Base-by-base conservation (phyloP, 2,113 vertebrate species). In the Tragelaphus strepsiceros region DNA sequence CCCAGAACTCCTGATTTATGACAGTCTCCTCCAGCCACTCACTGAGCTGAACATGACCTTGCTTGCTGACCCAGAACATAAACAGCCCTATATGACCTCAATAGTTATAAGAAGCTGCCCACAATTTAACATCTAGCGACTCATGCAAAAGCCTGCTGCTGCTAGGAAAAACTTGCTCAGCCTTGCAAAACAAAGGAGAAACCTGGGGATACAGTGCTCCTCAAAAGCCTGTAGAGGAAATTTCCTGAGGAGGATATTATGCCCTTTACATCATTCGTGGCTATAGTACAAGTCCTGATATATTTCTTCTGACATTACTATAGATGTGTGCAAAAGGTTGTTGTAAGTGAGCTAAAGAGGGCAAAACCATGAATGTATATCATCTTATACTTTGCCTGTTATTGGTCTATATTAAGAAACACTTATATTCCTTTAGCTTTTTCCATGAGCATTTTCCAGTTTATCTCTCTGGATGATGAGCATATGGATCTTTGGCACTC, bases 41-140 rank as follows among this genome's bases (percentile, higher is more conserved):
- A 96, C 39, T 94, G 54, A 97, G 26, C 30, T 62, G 39, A 96
- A 93, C 58, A 92, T 82, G 88, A 90, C 53, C 26, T 94, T 95
- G 24, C 14, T 96, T 88, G 26, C 85, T 95, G 96, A 97, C n/a
- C 71, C 30, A 83, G 87, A 12, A 77, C n/a, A 85, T 17, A 94
- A 81, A 7, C 17, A 97, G 51, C 28, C 61, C 39, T 90, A 26
- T 62, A 87, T 35, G 64, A 96, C 53, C 19, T 90, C 39, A 19
- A 61, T 80, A 94, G 81, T 90, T 95, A 90, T 35, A 97, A 96
- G 49, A 92, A 85, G 64, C 49, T 97, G 88, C 51, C 54, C 88
- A 95, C 59, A 90, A 92, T 97, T 97, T 95, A 97, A 30, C 53
- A 97, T 95, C 35, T 71, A 94, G 26, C 92, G 64, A 35, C 61